phyloP scores from a whole-genome alignment of 2,888 invertebrate species.

The Perdita meconis region DNA sequence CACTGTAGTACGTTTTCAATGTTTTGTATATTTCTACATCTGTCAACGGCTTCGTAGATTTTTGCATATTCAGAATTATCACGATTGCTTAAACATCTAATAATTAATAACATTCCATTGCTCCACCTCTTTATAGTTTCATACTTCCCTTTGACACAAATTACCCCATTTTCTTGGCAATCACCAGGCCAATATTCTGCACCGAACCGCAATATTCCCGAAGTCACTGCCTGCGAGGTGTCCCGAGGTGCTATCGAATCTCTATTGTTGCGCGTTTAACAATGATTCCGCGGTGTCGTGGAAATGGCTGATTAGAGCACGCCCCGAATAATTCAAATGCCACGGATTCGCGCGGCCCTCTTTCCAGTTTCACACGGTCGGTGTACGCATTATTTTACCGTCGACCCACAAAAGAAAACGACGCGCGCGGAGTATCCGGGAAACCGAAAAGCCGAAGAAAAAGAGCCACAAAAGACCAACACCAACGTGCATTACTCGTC shows the following conservation, averaged over 20 bases:
- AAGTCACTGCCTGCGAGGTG: background rate
- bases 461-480: constrained; percentile 60
- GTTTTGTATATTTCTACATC: no score
- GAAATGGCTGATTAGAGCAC: background rate
- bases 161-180: background rate
- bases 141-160: background rate
- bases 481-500: constrained; percentile 12
- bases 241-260: background rate
- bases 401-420: constrained; percentile 43
- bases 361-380: background rate
- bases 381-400: constrained; percentile 47
- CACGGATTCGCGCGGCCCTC: background rate
- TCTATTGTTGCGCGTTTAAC: background rate
- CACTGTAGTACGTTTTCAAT: no score
- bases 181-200: background rate
- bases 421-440: constrained; percentile 21
- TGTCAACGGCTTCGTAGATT: no score
- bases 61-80: no score
- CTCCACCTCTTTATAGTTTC: no score
- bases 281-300: background rate
- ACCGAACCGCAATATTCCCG: background rate
- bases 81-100: no score
- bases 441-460: constrained; percentile 59
- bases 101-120: no score
- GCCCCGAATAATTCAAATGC: background rate